Percentiles rank a stretch among this genome's conserved stretches.
Conservation (phyloP, 2,797 vertebrate species). For the Clamator glandarius region DNA sequence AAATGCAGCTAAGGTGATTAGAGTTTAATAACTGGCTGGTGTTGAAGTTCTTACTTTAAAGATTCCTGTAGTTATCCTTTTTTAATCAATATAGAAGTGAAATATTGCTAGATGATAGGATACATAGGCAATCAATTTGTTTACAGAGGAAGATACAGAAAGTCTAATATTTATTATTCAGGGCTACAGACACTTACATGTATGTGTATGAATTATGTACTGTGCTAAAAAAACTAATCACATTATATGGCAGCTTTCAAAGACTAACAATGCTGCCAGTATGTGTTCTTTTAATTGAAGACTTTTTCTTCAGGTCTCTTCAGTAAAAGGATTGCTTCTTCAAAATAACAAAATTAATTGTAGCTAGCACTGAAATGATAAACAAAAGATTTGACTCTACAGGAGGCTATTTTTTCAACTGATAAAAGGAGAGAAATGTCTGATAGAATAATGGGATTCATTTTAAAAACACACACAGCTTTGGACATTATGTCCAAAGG, state of each 20-base stretch:
- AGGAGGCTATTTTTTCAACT: slow-evolving; percentile 45
- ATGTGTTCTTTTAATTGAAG: slow-evolving; percentile 29
- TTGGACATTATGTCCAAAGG: slow-evolving; percentile 58
- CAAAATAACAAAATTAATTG: slow-evolving; percentile 58
- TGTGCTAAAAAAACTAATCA: neutral
- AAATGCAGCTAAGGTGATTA: neutral
- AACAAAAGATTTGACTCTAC: slow-evolving; percentile 51
- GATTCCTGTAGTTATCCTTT: neutral
- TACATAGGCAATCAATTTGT: neutral
- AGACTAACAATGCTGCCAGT: slow-evolving; percentile 7
- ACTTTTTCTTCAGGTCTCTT: slow-evolving; percentile 6
- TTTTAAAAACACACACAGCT: slow-evolving; percentile 41
- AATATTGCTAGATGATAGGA: neutral
- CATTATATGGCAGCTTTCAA: slow-evolving; percentile 3
- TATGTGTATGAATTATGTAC: neutral
- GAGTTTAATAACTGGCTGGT: neutral
- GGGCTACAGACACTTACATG: neutral
- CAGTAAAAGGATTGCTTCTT: slow-evolving; percentile 17
- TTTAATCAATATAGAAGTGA: neutral
- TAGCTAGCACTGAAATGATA: slow-evolving; percentile 36
- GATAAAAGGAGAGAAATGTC: slow-evolving; percentile 37
- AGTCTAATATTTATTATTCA: neutral
- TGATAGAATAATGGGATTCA: slow-evolving; percentile 70
- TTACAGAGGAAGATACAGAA: slow-evolving; percentile 3
- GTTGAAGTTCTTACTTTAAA: neutral